A percentile compares a stretch with the other conserved stretches of the same genome.
Evolutionary conservation across 2,797 vertebrate genomes (phyloP).

Genomic region (Rhinella marina): DNA sequence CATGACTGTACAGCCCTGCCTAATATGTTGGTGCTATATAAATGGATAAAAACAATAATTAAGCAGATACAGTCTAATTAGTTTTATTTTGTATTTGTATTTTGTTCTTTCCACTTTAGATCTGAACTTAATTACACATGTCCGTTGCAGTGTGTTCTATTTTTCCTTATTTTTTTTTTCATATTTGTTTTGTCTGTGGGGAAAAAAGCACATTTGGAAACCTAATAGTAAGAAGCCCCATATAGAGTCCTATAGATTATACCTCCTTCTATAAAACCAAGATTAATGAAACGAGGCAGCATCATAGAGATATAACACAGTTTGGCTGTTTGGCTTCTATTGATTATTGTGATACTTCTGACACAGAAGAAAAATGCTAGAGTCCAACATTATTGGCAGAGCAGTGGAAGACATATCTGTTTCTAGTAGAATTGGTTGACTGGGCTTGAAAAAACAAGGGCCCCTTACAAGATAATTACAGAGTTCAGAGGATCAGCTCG

Average conservation of each 20-base stretch:
- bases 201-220: not conserved
- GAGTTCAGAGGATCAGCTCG: conserved; percentile 2
- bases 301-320: conserved; percentile 6
- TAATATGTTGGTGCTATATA: too few relatives aligned
- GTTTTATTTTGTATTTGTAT: too few relatives aligned
- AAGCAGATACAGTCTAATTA: too few relatives aligned
- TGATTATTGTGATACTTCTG: conserved; percentile 20
- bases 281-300: conserved; percentile 25
- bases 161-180: not conserved
- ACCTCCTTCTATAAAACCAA: not conserved
- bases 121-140: too few relatives aligned
- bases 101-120: too few relatives aligned
- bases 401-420: not conserved
- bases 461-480: conserved; percentile 12
- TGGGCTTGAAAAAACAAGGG: not conserved
- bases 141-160: not conserved
- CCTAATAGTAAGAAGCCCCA: not conserved
- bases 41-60: too few relatives aligned
- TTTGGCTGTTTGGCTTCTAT: conserved; percentile 29
- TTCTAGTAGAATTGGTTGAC: not conserved
- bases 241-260: not conserved
- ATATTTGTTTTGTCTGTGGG: not conserved
- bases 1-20: too few relatives aligned
- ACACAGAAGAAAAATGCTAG: conserved; percentile 30
- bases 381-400: conserved; percentile 24